Base-by-base conservation (phyloP, 2,797 vertebrate species). In the Rhinogobio ventralis region DNA sequence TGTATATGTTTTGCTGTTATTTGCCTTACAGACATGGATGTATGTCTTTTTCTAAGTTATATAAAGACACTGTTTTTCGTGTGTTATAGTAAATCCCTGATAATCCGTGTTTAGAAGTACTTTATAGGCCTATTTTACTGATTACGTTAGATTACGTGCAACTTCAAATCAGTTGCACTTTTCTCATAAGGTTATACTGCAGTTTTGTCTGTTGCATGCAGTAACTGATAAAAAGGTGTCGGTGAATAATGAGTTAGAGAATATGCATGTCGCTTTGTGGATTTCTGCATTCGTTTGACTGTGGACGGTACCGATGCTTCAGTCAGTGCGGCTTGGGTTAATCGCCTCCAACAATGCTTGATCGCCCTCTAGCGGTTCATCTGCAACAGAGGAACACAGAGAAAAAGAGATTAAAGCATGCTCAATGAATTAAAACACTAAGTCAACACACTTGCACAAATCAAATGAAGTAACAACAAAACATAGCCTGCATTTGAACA, bases 301-400 rank as follows among this genome's bases (percentile, higher is more conserved):
- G 69, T 36, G 53, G 64, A 72, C 46, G 28, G 13, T 15, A 10
- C 49, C 46, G 30, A 62, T 25, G 45, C n/a, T 49, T 79, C 17
- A 49, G 23, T 28, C 23, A 25, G 15, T 28, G 14, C 55, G 10
- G 1, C 49, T 33, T 64, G 14, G 2, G 57, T 33, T 82, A 68
- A 76, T 66, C 45, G 42, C 28, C 36, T 82, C 82, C 71, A 75
- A 78, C 78, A 87, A 88, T 90, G 87, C 86, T 86, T 60, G 86
- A 89, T 76, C 89, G 89, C 91, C 91, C 91, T 92, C 91, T 92
- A 91, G 91, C 88, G 91, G 86, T 25, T 67, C 0, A 67, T 84
- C 36, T 42, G 42, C 42, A 84, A 60, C 17, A 77, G 19, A 78
- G 23, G 23, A 4, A 33, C 28, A 60, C 28, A 28, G 9, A 46